A percentile compares a stretch with the other conserved stretches of the same genome.
phyloP scores from a whole-genome alignment of 2,888 invertebrate species.

The Bembecia ichneumoniformis region DNA sequence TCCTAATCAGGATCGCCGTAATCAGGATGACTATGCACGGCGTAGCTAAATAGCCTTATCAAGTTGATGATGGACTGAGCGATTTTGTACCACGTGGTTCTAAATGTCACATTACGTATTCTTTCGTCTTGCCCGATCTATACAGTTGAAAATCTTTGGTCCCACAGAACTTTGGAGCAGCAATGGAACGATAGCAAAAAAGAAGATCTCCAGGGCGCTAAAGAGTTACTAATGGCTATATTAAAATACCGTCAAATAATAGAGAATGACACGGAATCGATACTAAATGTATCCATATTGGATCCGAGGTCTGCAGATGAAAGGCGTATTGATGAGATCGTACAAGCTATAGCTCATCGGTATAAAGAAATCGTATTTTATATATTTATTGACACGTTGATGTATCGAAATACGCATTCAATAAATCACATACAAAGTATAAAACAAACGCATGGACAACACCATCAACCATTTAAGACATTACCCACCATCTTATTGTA shows the following conservation, averaged over 20 bases:
- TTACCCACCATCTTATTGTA: no score
- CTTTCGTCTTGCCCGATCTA: no score
- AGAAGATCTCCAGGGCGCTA: slow-evolving; percentile 38
- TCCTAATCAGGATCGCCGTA: no score
- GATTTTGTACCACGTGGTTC: no score
- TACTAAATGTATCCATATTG: slow-evolving; percentile 36
- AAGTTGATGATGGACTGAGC: no score
- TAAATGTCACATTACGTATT: no score
- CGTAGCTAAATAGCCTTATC: no score
- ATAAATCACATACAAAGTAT: no score
- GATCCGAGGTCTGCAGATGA: slow-evolving; percentile 39
- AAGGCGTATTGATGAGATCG: slow-evolving; percentile 29
- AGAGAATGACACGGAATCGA: slow-evolving; percentile 32
- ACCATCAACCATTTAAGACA: no score
- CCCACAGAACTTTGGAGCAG: slow-evolving; percentile 46
- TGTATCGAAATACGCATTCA: background rate
- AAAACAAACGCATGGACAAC: no score
- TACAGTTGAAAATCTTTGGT: no score
- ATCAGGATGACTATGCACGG: no score
- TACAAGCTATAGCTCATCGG: slow-evolving; percentile 47
- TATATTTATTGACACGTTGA: background rate
- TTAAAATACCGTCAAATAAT: slow-evolving; percentile 42
- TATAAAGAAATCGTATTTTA: slow-evolving; percentile 8
- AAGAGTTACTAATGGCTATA: slow-evolving; percentile 43
- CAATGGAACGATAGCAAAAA: slow-evolving; percentile 43